These are phyloP conservation scores for Equus quagga DNA, from an alignment of 2,113 vertebrate genomes.

Conservation along the genomic window DNA sequence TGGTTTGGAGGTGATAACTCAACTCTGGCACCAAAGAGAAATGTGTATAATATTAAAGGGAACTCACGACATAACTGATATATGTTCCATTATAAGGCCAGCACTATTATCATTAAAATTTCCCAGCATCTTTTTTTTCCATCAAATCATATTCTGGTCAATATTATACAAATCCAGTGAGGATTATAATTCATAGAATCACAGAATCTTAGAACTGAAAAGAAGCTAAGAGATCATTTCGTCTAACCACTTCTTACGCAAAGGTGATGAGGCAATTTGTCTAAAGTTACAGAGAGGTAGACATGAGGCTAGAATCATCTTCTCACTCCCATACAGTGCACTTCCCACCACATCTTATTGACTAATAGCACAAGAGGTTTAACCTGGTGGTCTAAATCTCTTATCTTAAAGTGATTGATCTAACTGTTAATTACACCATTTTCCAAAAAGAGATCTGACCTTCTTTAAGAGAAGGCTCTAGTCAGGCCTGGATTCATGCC, in stretches of 20 bases:
- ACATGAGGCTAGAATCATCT: not conserved
- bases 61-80: not conserved
- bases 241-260: not conserved
- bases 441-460: constrained; percentile 63
- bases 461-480: constrained; percentile 48
- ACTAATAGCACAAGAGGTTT: constrained; percentile 44
- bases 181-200: constrained; percentile 51
- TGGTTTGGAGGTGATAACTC: constrained; percentile 3
- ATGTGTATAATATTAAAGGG: not conserved
- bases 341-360: not conserved
- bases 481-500: constrained; percentile 45
- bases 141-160: not conserved
- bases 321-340: not conserved
- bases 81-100: not conserved
- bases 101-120: constrained; percentile 29
- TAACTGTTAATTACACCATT: constrained; percentile 60
- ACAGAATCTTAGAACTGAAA: constrained; percentile 23
- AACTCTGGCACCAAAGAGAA: constrained; percentile 30
- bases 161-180: constrained; percentile 45
- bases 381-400: constrained; percentile 35
- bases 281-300: not conserved
- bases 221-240: constrained; percentile 14
- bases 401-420: constrained; percentile 63
- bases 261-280: not conserved
- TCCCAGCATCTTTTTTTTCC: constrained; percentile 1